phyloP scores from a whole-genome alignment of 2,888 invertebrate species.

The Hemithea aestivaria region DNA sequence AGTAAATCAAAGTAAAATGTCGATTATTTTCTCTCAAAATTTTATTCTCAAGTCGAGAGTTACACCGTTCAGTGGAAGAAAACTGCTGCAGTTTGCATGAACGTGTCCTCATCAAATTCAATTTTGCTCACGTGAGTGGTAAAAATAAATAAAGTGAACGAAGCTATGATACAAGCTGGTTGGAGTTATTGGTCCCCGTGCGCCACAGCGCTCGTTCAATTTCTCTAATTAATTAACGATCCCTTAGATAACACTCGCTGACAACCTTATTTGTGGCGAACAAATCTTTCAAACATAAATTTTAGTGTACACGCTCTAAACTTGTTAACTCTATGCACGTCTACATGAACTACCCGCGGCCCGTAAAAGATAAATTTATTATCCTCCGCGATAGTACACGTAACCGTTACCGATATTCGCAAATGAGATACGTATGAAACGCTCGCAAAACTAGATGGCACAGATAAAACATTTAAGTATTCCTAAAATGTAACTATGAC shows the following conservation, averaged over 20 bases:
- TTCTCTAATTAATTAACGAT: constrained; percentile 80
- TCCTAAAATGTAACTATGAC: constrained; percentile 44
- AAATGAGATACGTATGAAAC: constrained; percentile 41
- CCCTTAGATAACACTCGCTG: constrained; percentile 75
- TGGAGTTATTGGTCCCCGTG: constrained; percentile 76
- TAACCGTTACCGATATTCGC: constrained; percentile 41
- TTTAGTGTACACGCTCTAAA: constrained; percentile 73
- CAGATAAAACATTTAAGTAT: constrained; percentile 34
- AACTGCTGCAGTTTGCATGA: constrained; percentile 38
- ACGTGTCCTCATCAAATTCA: constrained; percentile 56
- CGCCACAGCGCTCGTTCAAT: constrained; percentile 73
- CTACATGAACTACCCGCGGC: constrained; percentile 44
- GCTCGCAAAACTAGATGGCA: constrained; percentile 31
- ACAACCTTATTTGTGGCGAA: constrained; percentile 79
- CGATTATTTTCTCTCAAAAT: too few relatives aligned
- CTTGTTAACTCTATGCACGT: constrained; percentile 71
- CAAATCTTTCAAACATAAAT: constrained; percentile 78
- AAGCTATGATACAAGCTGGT: constrained; percentile 76
- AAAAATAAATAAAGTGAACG: constrained; percentile 72
- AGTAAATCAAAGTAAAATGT: too few relatives aligned
- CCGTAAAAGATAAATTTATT: constrained; percentile 60
- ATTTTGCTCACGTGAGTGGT: constrained; percentile 76
- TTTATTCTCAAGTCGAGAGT: too few relatives aligned
- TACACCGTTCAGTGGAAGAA: constrained; percentile 2
- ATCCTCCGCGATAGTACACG: constrained; percentile 36